Conservation (phyloP, 1,140 invertebrate species). For the Dysdera silvatica region DNA sequence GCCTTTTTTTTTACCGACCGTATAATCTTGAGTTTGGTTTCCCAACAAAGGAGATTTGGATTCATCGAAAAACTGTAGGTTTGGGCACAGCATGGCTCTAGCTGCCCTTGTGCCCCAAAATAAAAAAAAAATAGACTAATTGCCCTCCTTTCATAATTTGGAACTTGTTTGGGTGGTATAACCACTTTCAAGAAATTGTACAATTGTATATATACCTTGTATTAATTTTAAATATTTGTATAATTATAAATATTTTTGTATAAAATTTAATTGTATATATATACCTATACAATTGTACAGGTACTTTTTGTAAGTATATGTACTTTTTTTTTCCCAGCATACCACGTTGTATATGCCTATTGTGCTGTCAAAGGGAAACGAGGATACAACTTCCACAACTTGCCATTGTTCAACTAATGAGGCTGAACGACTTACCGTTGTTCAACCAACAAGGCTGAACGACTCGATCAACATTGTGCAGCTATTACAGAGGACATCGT, state of each 20-base stretch:
- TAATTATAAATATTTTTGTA: neutral
- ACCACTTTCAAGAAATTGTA: neutral
- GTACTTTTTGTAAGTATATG: neutral
- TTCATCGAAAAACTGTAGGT: too few species aligned
- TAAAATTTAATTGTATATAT: neutral
- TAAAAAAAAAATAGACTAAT: too few species aligned
- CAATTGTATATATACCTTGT: neutral
- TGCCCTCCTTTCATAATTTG: too few species aligned
- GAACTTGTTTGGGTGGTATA: neutral
- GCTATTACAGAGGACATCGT: too few species aligned
- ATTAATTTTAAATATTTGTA: neutral
- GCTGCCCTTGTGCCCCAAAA: too few species aligned
- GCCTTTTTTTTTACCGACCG: too few species aligned
- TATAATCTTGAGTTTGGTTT: too few species aligned
- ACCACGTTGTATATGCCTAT: slow-evolving; percentile 75
- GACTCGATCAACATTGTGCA: too few species aligned
- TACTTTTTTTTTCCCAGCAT: slow-evolving; percentile 48
- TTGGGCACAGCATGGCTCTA: too few species aligned
- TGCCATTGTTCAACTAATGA: slow-evolving; percentile 68
- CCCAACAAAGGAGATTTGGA: too few species aligned
- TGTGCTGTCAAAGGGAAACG: slow-evolving; percentile 66
- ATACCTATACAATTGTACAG: neutral
- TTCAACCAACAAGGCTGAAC: too few species aligned
- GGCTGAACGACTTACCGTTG: too few species aligned
- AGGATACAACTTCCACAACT: slow-evolving; percentile 73